Conservation (phyloP, 2,113 vertebrate genomes). For the Aythya baeri region DNA sequence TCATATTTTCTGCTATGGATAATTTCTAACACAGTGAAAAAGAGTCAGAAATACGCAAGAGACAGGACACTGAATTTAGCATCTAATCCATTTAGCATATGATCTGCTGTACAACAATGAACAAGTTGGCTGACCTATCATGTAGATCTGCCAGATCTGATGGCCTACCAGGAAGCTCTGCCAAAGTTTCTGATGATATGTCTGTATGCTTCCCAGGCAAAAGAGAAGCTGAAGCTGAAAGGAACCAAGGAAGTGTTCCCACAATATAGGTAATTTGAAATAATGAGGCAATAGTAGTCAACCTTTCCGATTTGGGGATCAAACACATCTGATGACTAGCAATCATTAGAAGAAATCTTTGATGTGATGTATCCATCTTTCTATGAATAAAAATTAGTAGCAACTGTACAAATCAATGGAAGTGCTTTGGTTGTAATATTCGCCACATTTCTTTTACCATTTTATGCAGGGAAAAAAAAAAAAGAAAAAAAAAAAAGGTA, state of each 20-base stretch:
- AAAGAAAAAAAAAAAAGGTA: background rate
- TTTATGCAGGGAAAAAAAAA: background rate
- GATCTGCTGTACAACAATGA: fast-evolving
- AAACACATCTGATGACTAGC: background rate
- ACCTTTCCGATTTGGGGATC: background rate
- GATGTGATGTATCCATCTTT: background rate
- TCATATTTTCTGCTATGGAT: fast-evolving
- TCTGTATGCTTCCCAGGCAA: background rate
- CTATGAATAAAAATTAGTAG: background rate
- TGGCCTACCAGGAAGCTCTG: background rate
- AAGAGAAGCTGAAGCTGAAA: background rate
- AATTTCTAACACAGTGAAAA: background rate
- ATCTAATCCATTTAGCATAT: background rate
- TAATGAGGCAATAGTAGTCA: background rate
- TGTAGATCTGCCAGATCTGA: background rate
- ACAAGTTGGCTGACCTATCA: background rate
- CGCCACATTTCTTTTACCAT: background rate
- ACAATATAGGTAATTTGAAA: background rate
- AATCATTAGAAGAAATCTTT: background rate
- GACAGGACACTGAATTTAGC: background rate
- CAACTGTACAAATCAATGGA: background rate
- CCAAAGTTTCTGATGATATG: background rate
- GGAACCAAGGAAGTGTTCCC: background rate
- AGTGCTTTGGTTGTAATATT: background rate
- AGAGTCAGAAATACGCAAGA: background rate